Conservation (phyloP, 2,888 invertebrate species). For the Polydrusus cervinus region DNA sequence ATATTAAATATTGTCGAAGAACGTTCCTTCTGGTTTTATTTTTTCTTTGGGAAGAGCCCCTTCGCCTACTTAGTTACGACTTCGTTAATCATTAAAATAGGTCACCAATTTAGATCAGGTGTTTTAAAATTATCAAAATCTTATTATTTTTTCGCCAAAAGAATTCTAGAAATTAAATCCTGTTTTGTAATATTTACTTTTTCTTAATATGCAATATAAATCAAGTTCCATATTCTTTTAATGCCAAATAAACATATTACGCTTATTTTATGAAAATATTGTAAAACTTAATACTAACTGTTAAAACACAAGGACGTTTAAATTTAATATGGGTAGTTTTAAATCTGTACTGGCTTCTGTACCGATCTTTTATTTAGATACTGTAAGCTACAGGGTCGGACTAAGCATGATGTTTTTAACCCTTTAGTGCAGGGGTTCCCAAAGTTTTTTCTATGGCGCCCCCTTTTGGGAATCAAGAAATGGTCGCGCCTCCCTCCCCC, state of each 20-base stretch:
- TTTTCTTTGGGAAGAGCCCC: too few species aligned
- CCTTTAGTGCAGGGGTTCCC: too few species aligned
- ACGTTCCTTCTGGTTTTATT: too few species aligned
- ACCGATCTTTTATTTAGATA: slow-evolving; percentile 2
- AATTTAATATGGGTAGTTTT: slow-evolving; percentile 3
- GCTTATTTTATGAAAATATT: slow-evolving; percentile 6
- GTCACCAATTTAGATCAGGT: neutral
- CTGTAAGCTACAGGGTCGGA: neutral
- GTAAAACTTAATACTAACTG: slow-evolving; percentile 15
- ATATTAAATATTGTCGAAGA: too few species aligned
- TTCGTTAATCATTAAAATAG: too few species aligned
- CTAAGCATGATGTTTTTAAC: too few species aligned
- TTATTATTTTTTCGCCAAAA: neutral
- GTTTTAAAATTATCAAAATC: neutral
- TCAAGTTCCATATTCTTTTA: neutral
- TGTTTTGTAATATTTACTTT: slow-evolving; percentile 10
- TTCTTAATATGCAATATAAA: slow-evolving; percentile 11
- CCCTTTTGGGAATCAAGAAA: too few species aligned
- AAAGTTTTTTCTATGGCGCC: too few species aligned
- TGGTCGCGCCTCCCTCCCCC: too few species aligned
- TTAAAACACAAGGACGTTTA: slow-evolving; percentile 4
- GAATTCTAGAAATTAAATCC: neutral
- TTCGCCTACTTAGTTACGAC: too few species aligned
- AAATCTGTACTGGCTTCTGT: neutral
- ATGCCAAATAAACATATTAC: slow-evolving; percentile 13